Conservation (phyloP, 2,797 vertebrate species). For the Gymnodraco acuticeps region DNA sequence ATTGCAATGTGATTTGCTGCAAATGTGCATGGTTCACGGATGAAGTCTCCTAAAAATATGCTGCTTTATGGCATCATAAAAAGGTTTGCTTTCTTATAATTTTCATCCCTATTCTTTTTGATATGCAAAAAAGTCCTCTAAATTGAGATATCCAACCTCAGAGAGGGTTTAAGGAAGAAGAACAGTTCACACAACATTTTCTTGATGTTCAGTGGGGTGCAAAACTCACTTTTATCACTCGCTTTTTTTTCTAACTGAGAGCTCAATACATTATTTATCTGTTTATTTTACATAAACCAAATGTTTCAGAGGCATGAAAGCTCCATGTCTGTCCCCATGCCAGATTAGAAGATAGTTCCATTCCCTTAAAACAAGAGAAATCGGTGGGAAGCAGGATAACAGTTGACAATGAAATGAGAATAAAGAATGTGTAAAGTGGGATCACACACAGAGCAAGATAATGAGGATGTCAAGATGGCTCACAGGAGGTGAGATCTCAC, state of each 20-base stretch:
- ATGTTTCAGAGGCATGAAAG: slow-evolving; percentile 39
- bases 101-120: slow-evolving; percentile 6
- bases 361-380: slow-evolving; percentile 25
- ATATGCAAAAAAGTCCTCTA: slow-evolving; percentile 26
- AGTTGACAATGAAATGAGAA: background rate
- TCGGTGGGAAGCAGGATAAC: background rate
- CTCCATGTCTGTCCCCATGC: slow-evolving; percentile 29
- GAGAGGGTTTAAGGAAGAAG: slow-evolving; percentile 3
- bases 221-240: slow-evolving; percentile 7
- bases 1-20: no score
- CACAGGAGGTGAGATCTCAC: slow-evolving; percentile 41
- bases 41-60: no score
- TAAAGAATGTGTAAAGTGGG: slow-evolving; percentile 21
- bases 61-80: slow-evolving; percentile 16
- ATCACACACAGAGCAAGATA: slow-evolving; percentile 42
- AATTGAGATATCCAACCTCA: slow-evolving; percentile 23
- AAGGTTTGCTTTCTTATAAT: slow-evolving; percentile 4
- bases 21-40: no score
- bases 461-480: slow-evolving; percentile 47
- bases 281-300: slow-evolving; percentile 41
- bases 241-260: background rate
- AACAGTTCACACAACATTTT: slow-evolving; percentile 16
- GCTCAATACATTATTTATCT: slow-evolving; percentile 52
- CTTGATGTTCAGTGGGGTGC: slow-evolving; percentile 25
- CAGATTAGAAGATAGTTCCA: slow-evolving; percentile 34